Conservation (phyloP, 2,113 vertebrate species). For the Silurus glanis region DNA sequence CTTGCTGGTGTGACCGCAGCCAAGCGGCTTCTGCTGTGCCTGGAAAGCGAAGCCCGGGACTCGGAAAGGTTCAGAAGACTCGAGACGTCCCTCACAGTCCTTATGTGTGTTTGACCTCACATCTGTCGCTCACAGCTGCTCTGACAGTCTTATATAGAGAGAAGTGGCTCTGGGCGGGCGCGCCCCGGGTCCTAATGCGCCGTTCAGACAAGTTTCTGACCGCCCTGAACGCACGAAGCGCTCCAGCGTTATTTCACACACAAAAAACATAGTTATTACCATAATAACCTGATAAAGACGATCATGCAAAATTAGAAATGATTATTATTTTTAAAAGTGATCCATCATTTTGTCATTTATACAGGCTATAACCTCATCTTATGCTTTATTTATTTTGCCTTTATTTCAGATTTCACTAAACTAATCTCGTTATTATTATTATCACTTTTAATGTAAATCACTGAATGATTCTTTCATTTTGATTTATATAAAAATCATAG, state of each 20-base stretch:
- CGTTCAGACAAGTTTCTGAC: not conserved
- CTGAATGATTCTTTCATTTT: not conserved
- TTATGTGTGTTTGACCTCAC: conserved; percentile 28
- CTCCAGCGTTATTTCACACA: not conserved
- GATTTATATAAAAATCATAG: not conserved
- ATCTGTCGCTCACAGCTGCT: conserved; percentile 46
- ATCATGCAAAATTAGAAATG: not conserved
- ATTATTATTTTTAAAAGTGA: not conserved
- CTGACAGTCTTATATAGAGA: conserved; percentile 48
- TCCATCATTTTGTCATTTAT: not conserved
- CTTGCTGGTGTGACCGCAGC: not conserved
- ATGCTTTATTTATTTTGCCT: not conserved
- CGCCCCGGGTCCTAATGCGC: conserved; percentile 53
- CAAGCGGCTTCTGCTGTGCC: not conserved
- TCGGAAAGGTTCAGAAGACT: not conserved
- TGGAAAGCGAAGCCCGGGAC: not conserved
- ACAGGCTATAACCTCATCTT: not conserved
- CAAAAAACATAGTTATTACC: too few species aligned
- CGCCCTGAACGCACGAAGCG: not conserved
- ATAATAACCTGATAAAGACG: not conserved
- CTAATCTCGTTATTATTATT: too few species aligned
- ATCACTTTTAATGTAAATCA: too few species aligned
- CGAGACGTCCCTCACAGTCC: not conserved
- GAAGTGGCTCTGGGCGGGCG: conserved; percentile 19
- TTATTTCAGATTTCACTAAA: not conserved